Base-by-base conservation (phyloP, 2,797 vertebrate species). In the Micrastur ruficollis region DNA sequence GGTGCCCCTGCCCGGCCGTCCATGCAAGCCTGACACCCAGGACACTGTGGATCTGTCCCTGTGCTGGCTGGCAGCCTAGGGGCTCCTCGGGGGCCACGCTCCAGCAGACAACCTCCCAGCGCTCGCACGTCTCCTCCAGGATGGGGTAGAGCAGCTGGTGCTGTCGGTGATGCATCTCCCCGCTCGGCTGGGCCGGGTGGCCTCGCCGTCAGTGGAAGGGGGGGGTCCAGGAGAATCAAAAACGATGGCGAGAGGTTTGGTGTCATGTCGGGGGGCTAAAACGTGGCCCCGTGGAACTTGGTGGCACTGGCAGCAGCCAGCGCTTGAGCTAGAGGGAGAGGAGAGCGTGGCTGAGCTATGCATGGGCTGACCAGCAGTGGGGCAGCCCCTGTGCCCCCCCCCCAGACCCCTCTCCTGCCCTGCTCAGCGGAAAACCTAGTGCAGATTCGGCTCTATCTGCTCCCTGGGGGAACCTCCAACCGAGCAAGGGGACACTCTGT, bases 271-370 rank as follows among this genome's bases (percentile, higher is more conserved):
- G 70, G 73, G 75, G 4, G n/a, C 99, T 98, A 99, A 97, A 98
- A 99, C 29, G 98, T 98, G 93, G 98, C 98, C 97, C 98, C 98
- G 18, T 99, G 98, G 97, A 99, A 99, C 95, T 98, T 98, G 94
- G 95, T 75, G 80, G 98, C 91, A 17, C 98, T 98, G 58, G 99
- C 98, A 90, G 99, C 98, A 40, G 98, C 98, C 97, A 99, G 97
- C 81, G 98, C 98, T 98, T 99, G 99, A 98, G 98, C 99, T 99
- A 84, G 59, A 96, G 73, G 32, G 80, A 95, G 92, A 68, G 86
- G 42, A 75, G 47, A n/a, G 11, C 0, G 3, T 23, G 72, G 94
- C 62, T 97, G 86, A 96, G 56, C 68, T 16, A 27, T 0, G 1
- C 0, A 0, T 31, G 38, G 68, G 44, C 47, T 2, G 27, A 62